These are phyloP conservation scores for Epizoanthus rinbou DNA, from an alignment of 92 coral and sea anemone species.

Conservation along the genomic window DNA sequence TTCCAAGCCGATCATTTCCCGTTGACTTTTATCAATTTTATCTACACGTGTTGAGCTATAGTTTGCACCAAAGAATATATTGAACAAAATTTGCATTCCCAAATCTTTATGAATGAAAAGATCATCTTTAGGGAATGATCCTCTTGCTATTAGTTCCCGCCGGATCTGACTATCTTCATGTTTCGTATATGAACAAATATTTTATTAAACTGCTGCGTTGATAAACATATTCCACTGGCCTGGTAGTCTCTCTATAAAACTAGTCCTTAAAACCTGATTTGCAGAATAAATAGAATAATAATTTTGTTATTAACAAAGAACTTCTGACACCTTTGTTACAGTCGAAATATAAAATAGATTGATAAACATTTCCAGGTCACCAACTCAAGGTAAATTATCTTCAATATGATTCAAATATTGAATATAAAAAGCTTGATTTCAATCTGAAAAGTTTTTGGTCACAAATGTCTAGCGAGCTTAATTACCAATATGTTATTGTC, in stretches of 20 bases:
- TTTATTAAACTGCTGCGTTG: not conserved
- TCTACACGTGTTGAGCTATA: constrained; percentile 42
- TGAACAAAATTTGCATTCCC: constrained; percentile 35
- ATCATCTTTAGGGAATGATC: not conserved
- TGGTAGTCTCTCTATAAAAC: not conserved
- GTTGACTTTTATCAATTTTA: constrained; percentile 35
- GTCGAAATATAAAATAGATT: constrained; percentile 5
- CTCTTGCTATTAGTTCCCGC: no score
- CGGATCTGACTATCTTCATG: not conserved
- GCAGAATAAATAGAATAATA: constrained; percentile 21
- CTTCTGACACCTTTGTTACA: constrained; percentile 24
- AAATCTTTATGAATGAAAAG: not conserved
- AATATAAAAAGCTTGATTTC: not conserved
- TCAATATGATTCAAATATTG: not conserved
- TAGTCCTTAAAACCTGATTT: constrained; percentile 2
- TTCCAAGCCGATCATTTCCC: constrained; percentile 5
- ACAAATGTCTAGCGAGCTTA: no score
- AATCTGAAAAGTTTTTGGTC: no score
- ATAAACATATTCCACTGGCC: not conserved
- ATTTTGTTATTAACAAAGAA: constrained; percentile 19
- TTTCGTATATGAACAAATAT: not conserved
- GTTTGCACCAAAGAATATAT: constrained; percentile 18
- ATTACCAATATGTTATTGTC: no score
- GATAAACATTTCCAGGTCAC: constrained; percentile 9
- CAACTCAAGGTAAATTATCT: not conserved